Evolutionary conservation across 2,888 invertebrate species (phyloP), one percentile per base, ranked within the genome.

Genomic region (Aleiodes testaceus): DNA sequence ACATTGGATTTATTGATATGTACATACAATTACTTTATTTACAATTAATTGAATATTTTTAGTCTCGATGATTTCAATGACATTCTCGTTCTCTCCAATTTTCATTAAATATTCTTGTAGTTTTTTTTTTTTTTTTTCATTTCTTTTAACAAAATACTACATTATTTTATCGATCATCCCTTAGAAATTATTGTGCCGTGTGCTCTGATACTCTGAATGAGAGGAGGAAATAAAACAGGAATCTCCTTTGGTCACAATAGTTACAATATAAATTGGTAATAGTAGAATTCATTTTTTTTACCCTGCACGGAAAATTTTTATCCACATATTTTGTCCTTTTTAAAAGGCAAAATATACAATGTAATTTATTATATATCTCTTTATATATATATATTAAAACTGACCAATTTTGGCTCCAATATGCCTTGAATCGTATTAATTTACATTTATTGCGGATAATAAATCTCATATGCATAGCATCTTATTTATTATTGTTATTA

Each of bases 1-100:
- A 85, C 83, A 82, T 83, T 85, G 70, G 79, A 81, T 85, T 85
- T 85, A 85, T 85, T 85, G 85, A 85, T 85, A 85, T 85, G 85
- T 85, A 85, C 85, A 85, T 85, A 85, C 84, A 85, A 81, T 83
- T 77, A 84, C 80, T 83, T 74, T 85, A 85, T 85, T 85, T 85
- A 85, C 85, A 85, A 83, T 83, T 80, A 79, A 36, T 79, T 80
- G 78, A 74, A 76, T 79, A 80, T 75, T 78, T 80, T 72, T 76
- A 80, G 76, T 76, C 74, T 78, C 75, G 77, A 78, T 77, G 72
- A 76, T 72, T 75, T 79, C 76, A 75, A 67, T 73, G 52, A 52
- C 52, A 44, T 74, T 75, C 73, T 79, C 79, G 80, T 72, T 42
- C 76, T 67, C 66, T 59, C 50, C 36, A 36, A 9, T 36, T 44